Evolutionary conservation across 2,888 invertebrate species (phyloP), one percentile per base, ranked within the genome.

Genomic region (Electrophaes corylata): DNA sequence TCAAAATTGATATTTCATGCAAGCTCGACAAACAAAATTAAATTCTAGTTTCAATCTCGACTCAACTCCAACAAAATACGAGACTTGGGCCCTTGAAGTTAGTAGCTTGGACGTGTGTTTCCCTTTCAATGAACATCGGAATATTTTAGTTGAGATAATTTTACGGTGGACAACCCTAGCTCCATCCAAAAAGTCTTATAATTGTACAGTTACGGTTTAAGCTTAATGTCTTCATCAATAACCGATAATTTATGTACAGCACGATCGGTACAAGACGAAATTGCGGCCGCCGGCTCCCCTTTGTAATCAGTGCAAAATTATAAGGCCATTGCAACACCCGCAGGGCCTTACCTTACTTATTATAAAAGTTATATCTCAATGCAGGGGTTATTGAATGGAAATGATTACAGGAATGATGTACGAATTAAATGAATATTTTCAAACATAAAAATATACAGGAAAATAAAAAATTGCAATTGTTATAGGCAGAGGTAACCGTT

Each of bases 241-340:
- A 90, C 90, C 86, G 83, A 88, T 91, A 91, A 91, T 91, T 90
- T 91, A 91, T 91, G 90, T 86, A 84, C 87, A 78, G 86, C 88
- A 86, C 89, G 91, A 89, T 84, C 88, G 78, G 79, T 88, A 88
- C 90, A 89, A 90, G 91, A 86, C 87, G 86, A 90, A 91, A 91
- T 91, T 89, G 92, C 92, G 92, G 93, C 92, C 93, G 92, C 92
- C 92, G 93, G 93, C 93, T 92, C 91, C 91, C 84, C 88, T 90
- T 89, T 90, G 90, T 90, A 91, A 91, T 91, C 91, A 91, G 87
- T 84, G 84, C 85, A 86, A 88, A 71, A 91, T 91, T 91, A 91
- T 90, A 91, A 90, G 86, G 83, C 85, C 83, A 80, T 86, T 83
- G 84, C 84, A 84, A 79, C 85, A 87, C 89, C 37, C 88, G 87